These are phyloP conservation scores for Lates calcarifer DNA, from an alignment of 2,113 vertebrate species.

Conservation along the genomic window DNA sequence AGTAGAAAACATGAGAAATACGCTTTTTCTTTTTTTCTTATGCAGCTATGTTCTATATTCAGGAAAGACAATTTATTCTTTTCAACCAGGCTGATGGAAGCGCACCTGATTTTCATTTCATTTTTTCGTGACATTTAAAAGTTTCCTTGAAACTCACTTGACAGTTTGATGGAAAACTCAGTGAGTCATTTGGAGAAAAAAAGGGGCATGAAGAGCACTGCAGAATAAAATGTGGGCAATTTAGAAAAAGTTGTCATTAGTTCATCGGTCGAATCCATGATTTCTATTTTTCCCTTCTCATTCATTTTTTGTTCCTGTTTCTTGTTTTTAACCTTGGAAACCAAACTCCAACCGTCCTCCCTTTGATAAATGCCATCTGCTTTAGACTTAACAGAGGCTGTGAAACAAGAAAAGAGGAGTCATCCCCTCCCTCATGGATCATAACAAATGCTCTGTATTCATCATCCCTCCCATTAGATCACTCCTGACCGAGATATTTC, in stretches of 20 bases:
- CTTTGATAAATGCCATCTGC: slow-evolving; percentile 65
- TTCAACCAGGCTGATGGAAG: slow-evolving; percentile 4
- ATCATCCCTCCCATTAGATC: slow-evolving; percentile 66
- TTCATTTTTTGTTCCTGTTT: slow-evolving; percentile 20
- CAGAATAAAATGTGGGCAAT: background rate
- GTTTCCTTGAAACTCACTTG: slow-evolving; percentile 24
- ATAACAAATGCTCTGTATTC: slow-evolving; percentile 55
- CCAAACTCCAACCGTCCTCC: slow-evolving; percentile 26
- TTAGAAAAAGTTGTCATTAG: background rate
- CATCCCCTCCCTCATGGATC: slow-evolving; percentile 53
- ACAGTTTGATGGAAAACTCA: slow-evolving; percentile 23
- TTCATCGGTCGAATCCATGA: slow-evolving; percentile 7
- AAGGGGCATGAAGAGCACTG: background rate
- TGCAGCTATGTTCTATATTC: background rate
- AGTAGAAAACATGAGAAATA: background rate
- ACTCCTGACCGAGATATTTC: slow-evolving; percentile 54
- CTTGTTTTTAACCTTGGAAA: slow-evolving; percentile 53
- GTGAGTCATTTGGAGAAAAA: background rate
- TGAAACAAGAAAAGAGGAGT: slow-evolving; percentile 64
- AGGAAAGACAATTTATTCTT: slow-evolving; percentile 33
- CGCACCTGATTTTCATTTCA: slow-evolving; percentile 28
- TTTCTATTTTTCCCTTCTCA: background rate
- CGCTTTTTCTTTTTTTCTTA: too few species aligned
- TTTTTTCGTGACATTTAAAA: slow-evolving; percentile 38
- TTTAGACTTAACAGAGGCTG: slow-evolving; percentile 45